Percentiles rank a stretch among this genome's conserved stretches.
Evolutionary conservation across 2,113 vertebrate species (phyloP).

Genomic region (Cyanocitta stelleri): DNA sequence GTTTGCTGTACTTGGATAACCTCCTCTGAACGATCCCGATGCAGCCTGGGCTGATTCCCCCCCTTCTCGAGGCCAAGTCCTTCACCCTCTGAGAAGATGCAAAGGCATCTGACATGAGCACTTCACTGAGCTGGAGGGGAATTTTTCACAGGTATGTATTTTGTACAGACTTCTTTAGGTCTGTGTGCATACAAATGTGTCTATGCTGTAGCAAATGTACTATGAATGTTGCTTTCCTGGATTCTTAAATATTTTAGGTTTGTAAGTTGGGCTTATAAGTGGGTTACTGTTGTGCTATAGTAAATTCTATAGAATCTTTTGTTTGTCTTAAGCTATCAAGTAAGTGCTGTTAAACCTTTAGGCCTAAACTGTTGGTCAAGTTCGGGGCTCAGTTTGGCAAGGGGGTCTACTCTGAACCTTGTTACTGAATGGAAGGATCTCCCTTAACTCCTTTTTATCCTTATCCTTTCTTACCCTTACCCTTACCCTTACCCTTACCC

Average conservation of each 20-base stretch:
- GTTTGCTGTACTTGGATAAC: fast-evolving
- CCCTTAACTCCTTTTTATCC: not conserved
- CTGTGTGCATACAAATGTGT: not conserved
- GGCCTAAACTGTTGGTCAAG: not conserved
- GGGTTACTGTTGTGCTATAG: not conserved
- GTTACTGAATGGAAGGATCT: not conserved
- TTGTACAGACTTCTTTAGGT: not conserved
- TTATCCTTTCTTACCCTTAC: not conserved
- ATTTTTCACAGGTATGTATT: not conserved
- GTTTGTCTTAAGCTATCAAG: not conserved
- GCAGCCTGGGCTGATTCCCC: not conserved
- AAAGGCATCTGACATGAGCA: not conserved
- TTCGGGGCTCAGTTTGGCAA: not conserved
- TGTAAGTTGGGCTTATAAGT: not conserved
- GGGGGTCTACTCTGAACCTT: not conserved
- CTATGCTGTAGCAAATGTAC: not conserved
- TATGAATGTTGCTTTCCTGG: not conserved
- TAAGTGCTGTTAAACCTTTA: not conserved
- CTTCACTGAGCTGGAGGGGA: not conserved
- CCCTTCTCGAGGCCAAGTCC: fast-evolving
- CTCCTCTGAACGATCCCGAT: fast-evolving
- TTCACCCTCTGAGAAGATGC: not conserved
- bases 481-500: not conserved
- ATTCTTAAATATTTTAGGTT: not conserved
- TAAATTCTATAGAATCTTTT: not conserved